phyloP scores from a whole-genome alignment of 2,888 invertebrate species.

The Scaptomyza reducta region DNA sequence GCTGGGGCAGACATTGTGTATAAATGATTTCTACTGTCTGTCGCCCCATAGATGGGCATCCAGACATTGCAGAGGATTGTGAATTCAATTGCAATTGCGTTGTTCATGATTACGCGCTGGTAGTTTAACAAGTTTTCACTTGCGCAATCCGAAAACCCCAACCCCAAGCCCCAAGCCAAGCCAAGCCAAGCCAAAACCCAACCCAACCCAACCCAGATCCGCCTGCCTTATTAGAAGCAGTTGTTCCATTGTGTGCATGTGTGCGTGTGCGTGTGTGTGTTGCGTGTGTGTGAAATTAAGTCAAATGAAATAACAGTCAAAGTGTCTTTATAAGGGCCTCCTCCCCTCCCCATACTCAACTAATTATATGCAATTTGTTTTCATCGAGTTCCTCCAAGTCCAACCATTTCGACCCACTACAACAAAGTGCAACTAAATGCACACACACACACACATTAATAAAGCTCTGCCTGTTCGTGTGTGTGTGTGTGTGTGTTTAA shows the following conservation, averaged over 20 bases:
- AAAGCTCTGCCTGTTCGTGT: background rate
- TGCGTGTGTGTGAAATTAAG: conserved; percentile 38
- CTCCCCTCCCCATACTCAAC: conserved; percentile 20
- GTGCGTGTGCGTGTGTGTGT: conserved; percentile 26
- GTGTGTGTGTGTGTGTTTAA: conserved; percentile 22
- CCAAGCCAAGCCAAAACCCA: background rate
- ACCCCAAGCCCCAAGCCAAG: background rate
- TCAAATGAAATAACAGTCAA: conserved; percentile 31
- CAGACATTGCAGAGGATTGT: conserved; percentile 20
- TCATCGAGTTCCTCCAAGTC: conserved; percentile 52
- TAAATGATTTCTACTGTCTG: conserved; percentile 24
- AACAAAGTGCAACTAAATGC: conserved; percentile 17
- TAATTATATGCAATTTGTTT: conserved; percentile 76
- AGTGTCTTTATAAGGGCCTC: conserved; percentile 48
- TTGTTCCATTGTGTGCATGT: conserved; percentile 5
- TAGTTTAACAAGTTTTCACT: conserved; percentile 54
- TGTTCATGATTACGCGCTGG: conserved; percentile 38
- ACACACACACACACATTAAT: conserved; percentile 6
- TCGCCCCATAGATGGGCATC: conserved; percentile 22
- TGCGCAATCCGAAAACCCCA: conserved; percentile 32
- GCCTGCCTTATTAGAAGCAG: conserved; percentile 35
- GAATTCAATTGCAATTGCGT: conserved; percentile 2
- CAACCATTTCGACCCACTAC: conserved; percentile 41
- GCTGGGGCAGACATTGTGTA: conserved; percentile 13
- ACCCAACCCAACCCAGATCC: conserved; percentile 4